Base-by-base conservation (phyloP, 2,113 vertebrate genomes). In the Myotis yumanensis region DNA sequence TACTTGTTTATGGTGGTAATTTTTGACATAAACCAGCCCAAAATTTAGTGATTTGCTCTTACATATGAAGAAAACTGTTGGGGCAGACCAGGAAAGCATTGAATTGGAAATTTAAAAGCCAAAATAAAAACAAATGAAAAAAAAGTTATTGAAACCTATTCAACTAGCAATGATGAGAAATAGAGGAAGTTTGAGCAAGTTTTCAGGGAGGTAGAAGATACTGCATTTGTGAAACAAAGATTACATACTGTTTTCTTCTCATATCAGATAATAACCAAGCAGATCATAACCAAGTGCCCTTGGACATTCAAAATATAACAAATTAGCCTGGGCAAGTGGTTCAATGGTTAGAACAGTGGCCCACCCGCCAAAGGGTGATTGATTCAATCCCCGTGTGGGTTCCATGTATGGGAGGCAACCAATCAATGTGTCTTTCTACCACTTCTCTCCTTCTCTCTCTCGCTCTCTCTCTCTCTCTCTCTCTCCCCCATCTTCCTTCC, bases 401-500 rank as follows among this genome's bases (percentile, higher is more conserved):
- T 28, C 23, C 2, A 25, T 25, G 22, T 11, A 0, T 59, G 57
- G 57, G 23, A 59, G 57, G 23, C 23, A 59, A 59, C 22, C 23
- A 59, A 59, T 20, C 52, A 11, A 59, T 28, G 57, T 59, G 6
- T 54, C 23, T 59, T 9, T 59, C 23, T 59, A 10, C 8, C 57
- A 59, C 10, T 11, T 8, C 11, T 59, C 7, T 25, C 57, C 28
- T 23, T 59, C 57, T 18, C 57, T 59, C 57, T 4, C 9, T 4
- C 43, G 5, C 43, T 43, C 43, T 43, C 5, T 43, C 5, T 43
- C 43, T 11, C 51, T 25, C 54, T 2, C 7, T 3, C 54, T 4
- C 20, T 5, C 51, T 1, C 4, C 5, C 14, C n/a, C n/a, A n/a
- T n/a, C n/a, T n/a, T n/a, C 1, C 16, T 52, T 18, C 51, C 18